These are phyloP conservation scores for Gymnobelideus leadbeateri DNA, from an alignment of 2,113 vertebrate genomes.

Conservation along the genomic window DNA sequence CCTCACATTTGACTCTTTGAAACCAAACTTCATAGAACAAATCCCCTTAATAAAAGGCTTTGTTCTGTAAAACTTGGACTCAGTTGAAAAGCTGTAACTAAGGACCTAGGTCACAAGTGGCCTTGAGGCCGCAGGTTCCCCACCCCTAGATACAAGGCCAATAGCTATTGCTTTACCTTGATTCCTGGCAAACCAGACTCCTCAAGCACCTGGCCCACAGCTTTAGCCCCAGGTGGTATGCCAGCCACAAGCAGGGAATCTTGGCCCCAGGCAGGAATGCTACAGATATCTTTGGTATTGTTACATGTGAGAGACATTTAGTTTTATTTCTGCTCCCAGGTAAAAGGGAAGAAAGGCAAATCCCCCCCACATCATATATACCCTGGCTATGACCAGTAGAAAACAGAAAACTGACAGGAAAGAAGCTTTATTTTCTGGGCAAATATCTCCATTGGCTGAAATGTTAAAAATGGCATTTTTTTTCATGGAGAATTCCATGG, in stretches of 20 bases:
- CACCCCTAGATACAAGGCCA: background rate
- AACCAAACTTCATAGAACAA: too few relatives aligned
- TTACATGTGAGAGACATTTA: background rate
- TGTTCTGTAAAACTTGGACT: too few relatives aligned
- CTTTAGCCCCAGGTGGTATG: background rate
- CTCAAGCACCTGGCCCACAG: background rate
- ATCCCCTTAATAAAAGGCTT: too few relatives aligned
- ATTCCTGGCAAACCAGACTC: background rate
- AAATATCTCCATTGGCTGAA: background rate
- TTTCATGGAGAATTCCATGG: background rate
- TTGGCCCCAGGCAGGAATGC: background rate
- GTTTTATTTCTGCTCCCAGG: background rate
- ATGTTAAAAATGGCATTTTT: background rate
- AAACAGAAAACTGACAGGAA: background rate
- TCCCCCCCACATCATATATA: background rate
- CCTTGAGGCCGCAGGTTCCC: too few relatives aligned
- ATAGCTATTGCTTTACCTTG: background rate
- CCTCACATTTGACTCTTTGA: too few relatives aligned
- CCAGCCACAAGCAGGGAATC: background rate
- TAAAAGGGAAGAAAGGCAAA: background rate
- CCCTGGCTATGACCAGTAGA: background rate
- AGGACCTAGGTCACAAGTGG: too few relatives aligned
- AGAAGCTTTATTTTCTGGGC: background rate
- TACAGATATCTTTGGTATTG: background rate
- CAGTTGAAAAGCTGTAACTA: too few relatives aligned